A percentile compares a stretch with the other conserved stretches of the same genome.
These are phyloP conservation scores for Bellardia pandia DNA, from an alignment of 2,888 invertebrate species.

Conservation along the genomic window DNA sequence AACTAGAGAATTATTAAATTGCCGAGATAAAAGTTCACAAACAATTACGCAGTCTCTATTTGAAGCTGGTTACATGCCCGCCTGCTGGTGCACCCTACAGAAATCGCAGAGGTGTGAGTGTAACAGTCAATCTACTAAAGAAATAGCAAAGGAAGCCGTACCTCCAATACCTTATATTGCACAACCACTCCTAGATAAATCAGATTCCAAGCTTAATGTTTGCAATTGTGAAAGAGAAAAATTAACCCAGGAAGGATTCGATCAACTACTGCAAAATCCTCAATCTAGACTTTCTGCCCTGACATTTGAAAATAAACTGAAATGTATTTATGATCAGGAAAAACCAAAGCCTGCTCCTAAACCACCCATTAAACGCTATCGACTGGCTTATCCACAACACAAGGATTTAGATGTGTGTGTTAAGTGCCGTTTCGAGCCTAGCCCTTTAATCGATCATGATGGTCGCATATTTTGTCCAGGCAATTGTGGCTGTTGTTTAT, in stretches of 20 bases:
- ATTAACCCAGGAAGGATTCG: not conserved
- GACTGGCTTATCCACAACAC: conserved; percentile 79
- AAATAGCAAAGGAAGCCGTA: too few relatives aligned
- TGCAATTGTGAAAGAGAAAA: conserved; percentile 20
- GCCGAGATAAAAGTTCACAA: not conserved
- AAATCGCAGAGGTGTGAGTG: not conserved
- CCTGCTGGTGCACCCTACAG: not conserved
- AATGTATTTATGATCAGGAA: conserved; percentile 3
- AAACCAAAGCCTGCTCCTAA: not conserved
- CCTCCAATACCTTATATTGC: not conserved
- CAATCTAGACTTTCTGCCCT: not conserved
- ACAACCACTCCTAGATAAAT: not conserved
- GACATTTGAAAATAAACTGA: conserved; percentile 10
- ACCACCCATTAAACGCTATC: conserved; percentile 72
- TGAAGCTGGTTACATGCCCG: not conserved
- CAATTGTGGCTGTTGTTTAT: conserved; percentile 81
- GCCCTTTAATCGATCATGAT: conserved; percentile 79
- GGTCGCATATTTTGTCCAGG: conserved; percentile 79
- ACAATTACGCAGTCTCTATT: not conserved
- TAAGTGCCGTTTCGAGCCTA: conserved; percentile 78
- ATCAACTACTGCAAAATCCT: not conserved
- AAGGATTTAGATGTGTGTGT: conserved; percentile 77
- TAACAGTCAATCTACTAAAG: not conserved
- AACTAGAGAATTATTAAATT: not conserved
- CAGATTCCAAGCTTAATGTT: not conserved